Evolutionary conservation across 2,113 vertebrate genomes (phyloP).

Genomic region (Otocyon megalotis): DNA sequence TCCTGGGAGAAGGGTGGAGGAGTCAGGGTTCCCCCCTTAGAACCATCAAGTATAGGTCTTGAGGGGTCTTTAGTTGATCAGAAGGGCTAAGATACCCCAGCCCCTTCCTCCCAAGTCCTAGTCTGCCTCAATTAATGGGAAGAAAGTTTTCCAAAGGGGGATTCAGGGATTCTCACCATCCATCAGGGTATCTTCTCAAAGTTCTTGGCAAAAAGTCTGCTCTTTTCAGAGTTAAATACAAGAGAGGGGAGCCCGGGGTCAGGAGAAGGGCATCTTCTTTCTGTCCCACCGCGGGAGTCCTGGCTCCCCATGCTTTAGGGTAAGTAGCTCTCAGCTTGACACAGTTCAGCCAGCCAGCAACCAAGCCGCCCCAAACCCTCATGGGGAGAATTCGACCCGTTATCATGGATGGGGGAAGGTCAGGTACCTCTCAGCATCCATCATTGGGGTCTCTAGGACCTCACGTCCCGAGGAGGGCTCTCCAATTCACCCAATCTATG

Average conservation of each 20-base stretch:
- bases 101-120: not conserved
- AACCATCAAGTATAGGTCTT: not conserved
- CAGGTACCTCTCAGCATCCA: not conserved
- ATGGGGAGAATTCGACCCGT: not conserved
- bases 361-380: not conserved
- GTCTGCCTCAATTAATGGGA: not conserved
- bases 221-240: conserved; percentile 29
- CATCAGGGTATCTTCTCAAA: conserved; percentile 21
- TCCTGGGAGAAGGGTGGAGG: not conserved
- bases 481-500: not conserved
- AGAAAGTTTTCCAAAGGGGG: not conserved
- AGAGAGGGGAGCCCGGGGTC: not conserved
- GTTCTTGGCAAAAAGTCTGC: not conserved
- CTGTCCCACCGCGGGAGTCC: not conserved
- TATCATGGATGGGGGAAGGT: not conserved
- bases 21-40: not conserved
- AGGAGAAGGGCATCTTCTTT: not conserved
- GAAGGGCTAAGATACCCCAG: not conserved
- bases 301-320: not conserved
- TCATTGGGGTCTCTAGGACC: not conserved
- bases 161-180: not conserved
- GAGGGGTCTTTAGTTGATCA: not conserved
- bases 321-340: not conserved
- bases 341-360: not conserved
- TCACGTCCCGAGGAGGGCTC: not conserved